Evolutionary conservation across 2,797 vertebrate genomes (phyloP).

Genomic region (Malacoraja senta): DNA sequence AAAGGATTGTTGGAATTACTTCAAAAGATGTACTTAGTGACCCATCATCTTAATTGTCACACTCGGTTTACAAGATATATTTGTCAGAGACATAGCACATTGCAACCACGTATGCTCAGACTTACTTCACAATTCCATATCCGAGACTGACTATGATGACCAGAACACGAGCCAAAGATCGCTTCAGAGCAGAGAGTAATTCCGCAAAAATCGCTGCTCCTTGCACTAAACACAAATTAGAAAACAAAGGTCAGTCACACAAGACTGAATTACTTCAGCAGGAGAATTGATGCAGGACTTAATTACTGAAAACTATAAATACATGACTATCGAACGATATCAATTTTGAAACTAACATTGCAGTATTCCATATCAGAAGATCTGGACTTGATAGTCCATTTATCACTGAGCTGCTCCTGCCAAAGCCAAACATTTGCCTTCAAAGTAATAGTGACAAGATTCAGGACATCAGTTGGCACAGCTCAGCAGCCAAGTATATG

Average conservation of each 20-base stretch:
- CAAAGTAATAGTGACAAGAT: not conserved
- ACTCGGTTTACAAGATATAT: not conserved
- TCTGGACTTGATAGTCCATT: not conserved
- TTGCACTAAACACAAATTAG: constrained; percentile 60
- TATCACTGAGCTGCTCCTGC: not conserved
- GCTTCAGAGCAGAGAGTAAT: constrained; percentile 84
- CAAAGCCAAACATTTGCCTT: not conserved
- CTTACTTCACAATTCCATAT: constrained; percentile 90
- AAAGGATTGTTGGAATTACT: not conserved
- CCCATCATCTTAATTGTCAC: not conserved
- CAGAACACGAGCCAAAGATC: constrained; percentile 82
- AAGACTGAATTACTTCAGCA: not conserved
- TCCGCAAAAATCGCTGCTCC: constrained; percentile 85
- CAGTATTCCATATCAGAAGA: not conserved
- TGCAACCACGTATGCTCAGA: constrained; percentile 39
- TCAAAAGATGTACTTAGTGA: not conserved
- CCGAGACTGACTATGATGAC: constrained; percentile 92
- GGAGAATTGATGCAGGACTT: not conserved
- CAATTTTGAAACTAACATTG: too few species aligned
- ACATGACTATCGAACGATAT: not conserved
- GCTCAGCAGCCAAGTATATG: not conserved
- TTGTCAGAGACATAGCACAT: not conserved
- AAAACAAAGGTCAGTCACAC: not conserved
- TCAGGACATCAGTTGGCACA: not conserved
- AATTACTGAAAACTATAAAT: not conserved